Conservation (phyloP, 92 coral and sea anemone species). For the Blastomussa wellsi region DNA sequence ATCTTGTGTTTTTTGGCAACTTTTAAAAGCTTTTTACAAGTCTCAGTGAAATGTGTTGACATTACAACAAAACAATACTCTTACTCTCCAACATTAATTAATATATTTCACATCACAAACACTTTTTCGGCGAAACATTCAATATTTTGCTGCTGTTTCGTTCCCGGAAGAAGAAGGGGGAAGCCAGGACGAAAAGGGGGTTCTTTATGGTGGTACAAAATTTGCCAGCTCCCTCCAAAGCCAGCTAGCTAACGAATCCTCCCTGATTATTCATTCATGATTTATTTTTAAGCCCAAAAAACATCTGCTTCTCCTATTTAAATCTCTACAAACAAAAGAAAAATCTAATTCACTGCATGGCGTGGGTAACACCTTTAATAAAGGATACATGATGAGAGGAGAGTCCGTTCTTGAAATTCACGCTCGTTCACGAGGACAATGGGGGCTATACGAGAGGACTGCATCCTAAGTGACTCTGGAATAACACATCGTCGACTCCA, state of each 20-base stretch:
- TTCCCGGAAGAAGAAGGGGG: conserved; percentile 7
- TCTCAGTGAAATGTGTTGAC: conserved; percentile 99
- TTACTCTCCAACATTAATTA: conserved; percentile 91
- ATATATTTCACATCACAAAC: conserved; percentile 87
- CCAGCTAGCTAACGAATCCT: conserved; percentile 20
- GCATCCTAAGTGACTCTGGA: neutral
- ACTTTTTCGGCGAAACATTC: conserved; percentile 41
- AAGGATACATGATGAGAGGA: conserved; percentile 66
- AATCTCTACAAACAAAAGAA: conserved; percentile 99
- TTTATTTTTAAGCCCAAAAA: conserved; percentile 99
- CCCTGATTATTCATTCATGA: conserved; percentile 94
- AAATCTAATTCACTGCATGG: conserved; percentile 95
- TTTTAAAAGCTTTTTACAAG: conserved; percentile 85
- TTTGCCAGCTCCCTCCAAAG: conserved; percentile 51
- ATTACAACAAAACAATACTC: conserved; percentile 87
- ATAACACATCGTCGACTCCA: conserved; percentile 23
- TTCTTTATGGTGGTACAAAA: neutral
- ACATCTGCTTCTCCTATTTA: conserved; percentile 99
- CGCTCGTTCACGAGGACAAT: conserved; percentile 30
- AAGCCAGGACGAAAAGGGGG: neutral
- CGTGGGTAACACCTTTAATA: conserved; percentile 99
- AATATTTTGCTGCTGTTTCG: conserved; percentile 29
- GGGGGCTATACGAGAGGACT: conserved; percentile 17
- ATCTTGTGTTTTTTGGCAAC: conserved; percentile 78
- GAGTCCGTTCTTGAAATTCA: conserved; percentile 54